phyloP scores from a whole-genome alignment of 2,113 vertebrate genomes.

The Symphodus melops region DNA sequence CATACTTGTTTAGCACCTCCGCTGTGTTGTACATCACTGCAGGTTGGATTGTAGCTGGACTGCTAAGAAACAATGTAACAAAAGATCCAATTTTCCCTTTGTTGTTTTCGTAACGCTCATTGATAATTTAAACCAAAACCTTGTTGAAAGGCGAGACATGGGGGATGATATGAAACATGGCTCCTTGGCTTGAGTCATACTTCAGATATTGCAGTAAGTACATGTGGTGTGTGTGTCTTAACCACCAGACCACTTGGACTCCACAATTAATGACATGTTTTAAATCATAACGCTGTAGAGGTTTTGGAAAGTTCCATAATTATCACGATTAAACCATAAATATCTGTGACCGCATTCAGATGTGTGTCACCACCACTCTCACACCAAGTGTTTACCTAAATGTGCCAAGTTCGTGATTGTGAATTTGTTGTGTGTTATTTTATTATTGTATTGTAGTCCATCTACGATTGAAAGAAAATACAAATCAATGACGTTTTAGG shows the following conservation, averaged over 20 bases:
- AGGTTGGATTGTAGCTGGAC: neutral
- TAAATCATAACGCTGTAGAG: constrained; percentile 29
- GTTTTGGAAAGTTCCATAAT: constrained; percentile 36
- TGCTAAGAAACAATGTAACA: no score
- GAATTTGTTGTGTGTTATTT: neutral
- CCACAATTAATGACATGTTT: constrained; percentile 30
- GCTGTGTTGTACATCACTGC: neutral
- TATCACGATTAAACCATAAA: constrained; percentile 11
- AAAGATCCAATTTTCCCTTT: neutral
- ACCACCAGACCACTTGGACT: constrained; percentile 11
- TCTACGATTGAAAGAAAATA: neutral
- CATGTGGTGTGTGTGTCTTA: constrained; percentile 19
- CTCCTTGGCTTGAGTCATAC: neutral
- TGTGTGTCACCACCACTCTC: constrained; percentile 16
- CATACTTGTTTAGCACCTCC: no score
- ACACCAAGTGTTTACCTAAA: neutral
- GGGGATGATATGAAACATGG: neutral
- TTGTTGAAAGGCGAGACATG: neutral
- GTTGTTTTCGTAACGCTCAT: neutral
- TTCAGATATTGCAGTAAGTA: constrained; percentile 6
- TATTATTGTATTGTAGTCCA: neutral
- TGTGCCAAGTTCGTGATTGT: neutral
- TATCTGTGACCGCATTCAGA: constrained; percentile 27
- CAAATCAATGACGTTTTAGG: neutral
- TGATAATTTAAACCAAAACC: neutral